Evolutionary conservation across 2,113 vertebrate genomes (phyloP).

Genomic region (Actenoides lindsayi): DNA sequence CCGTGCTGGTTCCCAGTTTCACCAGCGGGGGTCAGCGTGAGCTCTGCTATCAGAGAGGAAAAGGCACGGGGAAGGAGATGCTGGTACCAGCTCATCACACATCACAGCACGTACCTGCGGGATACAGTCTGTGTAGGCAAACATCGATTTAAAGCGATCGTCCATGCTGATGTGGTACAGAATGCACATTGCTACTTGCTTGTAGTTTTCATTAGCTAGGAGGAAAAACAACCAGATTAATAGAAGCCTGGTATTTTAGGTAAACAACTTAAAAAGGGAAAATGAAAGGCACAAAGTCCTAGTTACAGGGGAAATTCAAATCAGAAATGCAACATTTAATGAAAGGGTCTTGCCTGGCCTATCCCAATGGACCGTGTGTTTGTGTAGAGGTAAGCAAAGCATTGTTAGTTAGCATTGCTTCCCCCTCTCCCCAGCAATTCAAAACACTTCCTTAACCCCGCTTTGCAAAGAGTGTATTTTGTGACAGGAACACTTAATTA

Average conservation of each 20-base stretch:
- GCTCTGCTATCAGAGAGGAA: conserved; percentile 11
- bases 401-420: background rate
- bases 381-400: background rate
- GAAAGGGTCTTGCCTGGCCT: background rate
- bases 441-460: background rate
- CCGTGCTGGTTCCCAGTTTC: background rate
- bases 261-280: background rate
- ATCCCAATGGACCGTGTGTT: background rate
- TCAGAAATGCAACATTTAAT: background rate
- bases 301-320: background rate
- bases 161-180: conserved; percentile 96
- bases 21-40: conserved; percentile 43
- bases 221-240: background rate
- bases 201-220: conserved; percentile 91
- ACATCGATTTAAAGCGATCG: conserved; percentile 92
- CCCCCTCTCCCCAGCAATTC: background rate
- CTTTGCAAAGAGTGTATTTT: background rate
- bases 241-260: background rate
- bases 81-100: background rate
- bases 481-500: background rate
- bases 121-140: conserved; percentile 92
- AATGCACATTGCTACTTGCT: conserved; percentile 90
- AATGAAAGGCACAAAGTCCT: background rate
- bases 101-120: conserved; percentile 83
- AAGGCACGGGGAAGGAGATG: background rate